Conservation (phyloP, 2,113 vertebrate genomes). For the Nanorana parkeri region DNA sequence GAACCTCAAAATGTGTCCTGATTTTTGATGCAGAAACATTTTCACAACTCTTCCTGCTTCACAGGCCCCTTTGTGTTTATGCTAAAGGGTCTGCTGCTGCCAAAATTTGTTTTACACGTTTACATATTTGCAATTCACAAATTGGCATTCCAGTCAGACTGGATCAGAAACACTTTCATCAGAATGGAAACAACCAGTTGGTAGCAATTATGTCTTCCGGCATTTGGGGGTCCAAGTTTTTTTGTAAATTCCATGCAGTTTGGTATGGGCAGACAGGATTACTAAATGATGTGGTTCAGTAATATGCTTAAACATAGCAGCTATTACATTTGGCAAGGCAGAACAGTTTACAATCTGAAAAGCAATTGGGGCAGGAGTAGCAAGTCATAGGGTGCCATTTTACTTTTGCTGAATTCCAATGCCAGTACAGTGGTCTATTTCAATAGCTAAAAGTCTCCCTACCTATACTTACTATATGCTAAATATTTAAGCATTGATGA, state of each 20-base stretch:
- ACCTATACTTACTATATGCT: too few species aligned
- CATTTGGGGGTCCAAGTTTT: conserved; percentile 3
- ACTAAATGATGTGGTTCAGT: conserved; percentile 28
- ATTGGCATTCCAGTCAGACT: conserved; percentile 16
- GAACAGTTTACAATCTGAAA: conserved; percentile 5
- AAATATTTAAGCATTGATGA: too few species aligned
- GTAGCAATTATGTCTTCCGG: conserved; percentile 38
- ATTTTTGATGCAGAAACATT: not conserved
- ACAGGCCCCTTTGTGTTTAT: conserved; percentile 35
- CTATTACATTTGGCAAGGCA: conserved; percentile 34
- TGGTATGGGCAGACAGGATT: conserved; percentile 22
- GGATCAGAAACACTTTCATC: conserved; percentile 12
- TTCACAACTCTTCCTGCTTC: not conserved
- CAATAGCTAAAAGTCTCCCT: too few species aligned
- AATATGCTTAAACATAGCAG: conserved; percentile 19
- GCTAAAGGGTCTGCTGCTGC: not conserved
- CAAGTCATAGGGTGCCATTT: not conserved
- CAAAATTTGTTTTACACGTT: conserved; percentile 41
- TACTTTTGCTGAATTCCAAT: not conserved
- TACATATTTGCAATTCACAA: conserved; percentile 36
- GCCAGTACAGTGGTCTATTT: too few species aligned
- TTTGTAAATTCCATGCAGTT: conserved; percentile 12
- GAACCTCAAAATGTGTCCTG: not conserved
- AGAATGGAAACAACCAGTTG: conserved; percentile 28
- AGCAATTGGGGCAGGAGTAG: not conserved